Percentiles rank a stretch among this genome's conserved stretches.
Evolutionary conservation across 1,140 invertebrate species (phyloP).

Genomic region (Lepidurus apus): DNA sequence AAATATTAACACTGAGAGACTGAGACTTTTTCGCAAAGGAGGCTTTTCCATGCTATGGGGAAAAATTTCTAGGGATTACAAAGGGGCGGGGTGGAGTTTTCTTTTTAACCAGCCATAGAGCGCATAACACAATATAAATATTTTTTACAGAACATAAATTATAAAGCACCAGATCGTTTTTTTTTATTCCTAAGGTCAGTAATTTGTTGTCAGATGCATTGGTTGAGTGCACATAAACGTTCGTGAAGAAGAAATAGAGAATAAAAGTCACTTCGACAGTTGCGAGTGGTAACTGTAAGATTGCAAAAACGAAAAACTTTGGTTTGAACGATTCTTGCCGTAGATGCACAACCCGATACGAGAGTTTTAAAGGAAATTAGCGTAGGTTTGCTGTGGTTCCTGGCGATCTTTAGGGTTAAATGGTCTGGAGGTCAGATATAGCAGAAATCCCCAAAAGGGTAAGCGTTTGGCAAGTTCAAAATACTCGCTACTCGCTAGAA

Average conservation of each 20-base stretch:
- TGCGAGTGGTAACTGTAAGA: not conserved
- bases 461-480: too few relatives aligned
- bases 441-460: too few relatives aligned
- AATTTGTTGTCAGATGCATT: not conserved
- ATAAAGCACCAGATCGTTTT: not conserved
- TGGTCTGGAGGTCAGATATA: too few relatives aligned
- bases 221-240: not conserved
- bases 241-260: not conserved
- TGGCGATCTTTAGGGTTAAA: too few relatives aligned
- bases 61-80: not conserved
- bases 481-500: too few relatives aligned
- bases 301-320: slow-evolving; percentile 3
- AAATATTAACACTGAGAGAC: slow-evolving; percentile 10
- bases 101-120: not conserved
- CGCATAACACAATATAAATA: slow-evolving; percentile 22
- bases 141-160: slow-evolving; percentile 19
- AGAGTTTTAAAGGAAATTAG: not conserved
- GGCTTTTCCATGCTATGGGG: not conserved
- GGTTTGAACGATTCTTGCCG: not conserved
- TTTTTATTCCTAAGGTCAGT: not conserved
- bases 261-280: not conserved
- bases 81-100: not conserved
- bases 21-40: not conserved
- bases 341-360: not conserved
- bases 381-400: too few relatives aligned